Conservation (phyloP, 1,140 invertebrate genomes). For the Colletes latitarsis region DNA sequence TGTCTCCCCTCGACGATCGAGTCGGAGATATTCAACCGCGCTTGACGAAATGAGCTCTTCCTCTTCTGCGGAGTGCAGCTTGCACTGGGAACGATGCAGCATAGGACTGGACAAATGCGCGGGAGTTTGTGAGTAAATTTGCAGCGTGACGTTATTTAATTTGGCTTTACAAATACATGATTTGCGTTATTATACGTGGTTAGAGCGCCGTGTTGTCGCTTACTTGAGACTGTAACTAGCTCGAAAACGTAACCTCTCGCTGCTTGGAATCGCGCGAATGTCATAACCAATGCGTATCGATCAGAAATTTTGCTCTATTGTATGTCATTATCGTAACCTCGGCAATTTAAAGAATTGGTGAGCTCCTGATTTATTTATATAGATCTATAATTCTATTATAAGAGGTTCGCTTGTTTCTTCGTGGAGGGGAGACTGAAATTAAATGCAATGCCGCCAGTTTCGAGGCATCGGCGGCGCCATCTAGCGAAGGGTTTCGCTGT, state of each 20-base stretch:
- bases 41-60: slow-evolving; percentile 24
- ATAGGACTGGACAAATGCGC: slow-evolving; percentile 1
- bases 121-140: slow-evolving; percentile 33
- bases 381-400: slow-evolving; percentile 32
- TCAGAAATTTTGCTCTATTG: neutral
- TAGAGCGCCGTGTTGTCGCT: neutral
- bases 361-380: neutral
- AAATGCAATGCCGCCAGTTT: slow-evolving; percentile 9
- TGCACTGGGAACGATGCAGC: slow-evolving; percentile 23
- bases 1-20: neutral
- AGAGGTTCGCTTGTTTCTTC: neutral
- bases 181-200: too few species aligned
- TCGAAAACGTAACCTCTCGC: neutral
- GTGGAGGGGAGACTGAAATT: slow-evolving; percentile 1
- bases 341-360: neutral
- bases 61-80: slow-evolving; percentile 11
- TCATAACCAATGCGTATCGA: too few species aligned
- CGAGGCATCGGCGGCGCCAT: neutral
- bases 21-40: neutral
- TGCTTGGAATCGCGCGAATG: too few species aligned
- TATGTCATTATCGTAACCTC: neutral
- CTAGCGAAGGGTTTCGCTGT: neutral
- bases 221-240: too few species aligned
- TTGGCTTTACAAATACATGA: neutral
- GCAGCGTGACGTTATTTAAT: neutral